These are phyloP conservation scores for Telenomus remus DNA, from an alignment of 1,140 invertebrate genomes.

Conservation along the genomic window DNA sequence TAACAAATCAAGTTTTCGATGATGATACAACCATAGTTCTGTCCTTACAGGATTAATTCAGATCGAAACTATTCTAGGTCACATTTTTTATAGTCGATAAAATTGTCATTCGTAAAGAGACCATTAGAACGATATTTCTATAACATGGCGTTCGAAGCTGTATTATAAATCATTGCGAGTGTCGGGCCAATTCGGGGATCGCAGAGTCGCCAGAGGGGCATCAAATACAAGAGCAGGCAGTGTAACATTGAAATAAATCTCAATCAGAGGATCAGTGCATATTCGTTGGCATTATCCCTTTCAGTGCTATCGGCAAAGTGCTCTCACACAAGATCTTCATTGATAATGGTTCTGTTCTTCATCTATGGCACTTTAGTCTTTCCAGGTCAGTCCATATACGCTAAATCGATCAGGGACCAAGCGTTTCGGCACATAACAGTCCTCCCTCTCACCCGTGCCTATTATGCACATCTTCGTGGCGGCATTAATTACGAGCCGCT, in stretches of 20 bases:
- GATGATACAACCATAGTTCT: too few relatives aligned
- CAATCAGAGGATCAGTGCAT: constrained; percentile 43
- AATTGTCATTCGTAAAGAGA: background rate
- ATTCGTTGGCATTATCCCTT: constrained; percentile 45
- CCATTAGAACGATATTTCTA: background rate
- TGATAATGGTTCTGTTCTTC: constrained; percentile 57
- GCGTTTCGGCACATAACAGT: constrained; percentile 32
- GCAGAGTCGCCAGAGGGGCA: constrained; percentile 13
- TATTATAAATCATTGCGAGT: constrained; percentile 21
- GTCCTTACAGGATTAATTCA: too few relatives aligned
- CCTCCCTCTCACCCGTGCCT: constrained; percentile 1
- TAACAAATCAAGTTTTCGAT: too few relatives aligned
- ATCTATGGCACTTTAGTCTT: constrained; percentile 55
- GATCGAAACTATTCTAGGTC: background rate
- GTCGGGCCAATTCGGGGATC: constrained; percentile 31
- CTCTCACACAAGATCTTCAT: constrained; percentile 33
- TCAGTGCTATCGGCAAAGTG: constrained; percentile 35
- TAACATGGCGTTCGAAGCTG: constrained; percentile 8
- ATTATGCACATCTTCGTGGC: constrained; percentile 38
- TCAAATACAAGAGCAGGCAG: constrained; percentile 17
- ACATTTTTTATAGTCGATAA: background rate
- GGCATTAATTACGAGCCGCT: constrained; percentile 45
- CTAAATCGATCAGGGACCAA: constrained; percentile 53
- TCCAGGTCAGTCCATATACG: constrained; percentile 53
- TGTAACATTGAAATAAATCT: constrained; percentile 53